These are phyloP conservation scores for Cryptocephalus primarius DNA, from an alignment of 2,888 invertebrate genomes.

Conservation along the genomic window DNA sequence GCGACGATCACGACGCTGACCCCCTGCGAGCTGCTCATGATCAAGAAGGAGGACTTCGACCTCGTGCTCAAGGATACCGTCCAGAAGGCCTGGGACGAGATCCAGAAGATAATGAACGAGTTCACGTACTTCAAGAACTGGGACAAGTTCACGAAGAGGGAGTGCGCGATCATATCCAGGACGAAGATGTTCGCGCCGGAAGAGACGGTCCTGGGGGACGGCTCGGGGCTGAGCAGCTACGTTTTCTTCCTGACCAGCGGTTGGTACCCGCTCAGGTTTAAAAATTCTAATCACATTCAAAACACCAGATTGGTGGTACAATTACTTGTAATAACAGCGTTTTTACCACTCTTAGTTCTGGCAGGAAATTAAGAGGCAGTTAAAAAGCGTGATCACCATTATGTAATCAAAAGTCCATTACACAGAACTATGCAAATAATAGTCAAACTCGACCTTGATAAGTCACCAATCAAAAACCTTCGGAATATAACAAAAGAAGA, in stretches of 20 bases:
- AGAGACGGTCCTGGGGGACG: constrained; percentile 46
- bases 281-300: no score
- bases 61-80: constrained; percentile 45
- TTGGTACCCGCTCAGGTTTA: no score
- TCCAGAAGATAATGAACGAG: constrained; percentile 45
- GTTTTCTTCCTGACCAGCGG: constrained; percentile 47
- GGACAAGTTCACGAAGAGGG: constrained; percentile 47
- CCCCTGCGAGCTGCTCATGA: constrained; percentile 49
- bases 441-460: no score
- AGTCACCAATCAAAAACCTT: no score
- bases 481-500: no score
- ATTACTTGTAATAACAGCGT: no score
- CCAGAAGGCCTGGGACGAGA: constrained; percentile 50
- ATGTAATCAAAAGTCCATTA: no score
- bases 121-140: constrained; percentile 55
- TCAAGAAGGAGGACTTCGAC: constrained; percentile 54
- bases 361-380: no score
- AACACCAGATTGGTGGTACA: no score
- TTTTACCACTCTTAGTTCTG: no score
- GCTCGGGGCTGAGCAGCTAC: constrained; percentile 33
- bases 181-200: constrained; percentile 43
- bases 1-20: constrained; percentile 48
- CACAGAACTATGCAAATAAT: no score
- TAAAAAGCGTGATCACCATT: no score
- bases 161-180: constrained; percentile 56